Percentiles rank a stretch among this genome's conserved stretches.
phyloP scores from a whole-genome alignment of 2,888 invertebrate genomes.

The Coenonympha glycerion region DNA sequence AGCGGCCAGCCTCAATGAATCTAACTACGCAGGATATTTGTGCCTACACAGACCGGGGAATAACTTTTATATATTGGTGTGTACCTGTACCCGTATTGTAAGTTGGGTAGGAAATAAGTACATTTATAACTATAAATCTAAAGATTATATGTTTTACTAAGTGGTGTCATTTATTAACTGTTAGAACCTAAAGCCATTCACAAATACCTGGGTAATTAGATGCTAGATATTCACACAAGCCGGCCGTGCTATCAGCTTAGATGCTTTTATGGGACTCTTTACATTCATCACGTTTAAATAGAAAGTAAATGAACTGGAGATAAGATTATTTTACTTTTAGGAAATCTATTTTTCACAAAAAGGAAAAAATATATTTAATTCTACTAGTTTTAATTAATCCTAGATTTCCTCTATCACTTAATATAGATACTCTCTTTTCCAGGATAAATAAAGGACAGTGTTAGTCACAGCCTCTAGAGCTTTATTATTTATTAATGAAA shows the following conservation, averaged over 20 bases:
- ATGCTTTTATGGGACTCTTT: background rate
- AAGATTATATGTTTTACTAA: conserved; percentile 4
- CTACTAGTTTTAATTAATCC: too few relatives aligned
- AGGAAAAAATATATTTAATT: too few relatives aligned
- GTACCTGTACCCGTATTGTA: background rate
- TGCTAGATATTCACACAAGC: conserved; percentile 52
- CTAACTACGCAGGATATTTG: too few relatives aligned
- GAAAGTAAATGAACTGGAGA: background rate
- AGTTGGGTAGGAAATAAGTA: background rate
- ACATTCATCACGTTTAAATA: background rate
- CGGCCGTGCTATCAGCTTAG: conserved; percentile 35
- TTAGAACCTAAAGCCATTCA: conserved; percentile 34
- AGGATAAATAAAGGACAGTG: too few relatives aligned
- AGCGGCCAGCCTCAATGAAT: too few relatives aligned
- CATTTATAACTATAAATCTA: background rate
- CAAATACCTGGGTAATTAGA: conserved; percentile 51
- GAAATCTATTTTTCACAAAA: background rate
- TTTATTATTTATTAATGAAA: too few relatives aligned
- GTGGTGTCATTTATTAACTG: conserved; percentile 17
- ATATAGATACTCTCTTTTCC: too few relatives aligned
- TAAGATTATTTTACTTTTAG: background rate
- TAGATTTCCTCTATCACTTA: too few relatives aligned
- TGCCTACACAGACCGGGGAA: too few relatives aligned
- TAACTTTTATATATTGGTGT: too few relatives aligned
- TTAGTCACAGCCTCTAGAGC: too few relatives aligned